phyloP scores from a whole-genome alignment of 1,140 invertebrate genomes.

The Anoplolepis gracilipes region DNA sequence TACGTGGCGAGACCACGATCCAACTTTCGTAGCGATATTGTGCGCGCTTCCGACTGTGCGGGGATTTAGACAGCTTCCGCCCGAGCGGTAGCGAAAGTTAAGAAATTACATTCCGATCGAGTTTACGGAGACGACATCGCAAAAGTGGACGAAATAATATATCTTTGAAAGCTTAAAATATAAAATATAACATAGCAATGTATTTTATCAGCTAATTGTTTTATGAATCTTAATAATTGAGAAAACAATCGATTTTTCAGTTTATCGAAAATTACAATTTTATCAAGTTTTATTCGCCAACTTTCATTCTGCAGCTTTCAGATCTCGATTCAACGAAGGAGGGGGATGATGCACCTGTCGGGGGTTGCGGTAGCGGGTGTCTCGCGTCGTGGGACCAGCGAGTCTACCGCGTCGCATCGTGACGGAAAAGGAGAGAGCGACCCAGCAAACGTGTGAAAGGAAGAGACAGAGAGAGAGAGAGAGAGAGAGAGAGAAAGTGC shows the following conservation, averaged over 20 bases:
- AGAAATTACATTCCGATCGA: slow-evolving; percentile 25
- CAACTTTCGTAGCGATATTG: slow-evolving; percentile 46
- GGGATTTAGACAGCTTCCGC: slow-evolving; percentile 37
- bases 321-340: not conserved
- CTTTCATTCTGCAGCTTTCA: not conserved
- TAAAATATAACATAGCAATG: not conserved
- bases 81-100: not conserved
- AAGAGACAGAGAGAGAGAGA: slow-evolving; percentile 33
- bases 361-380: slow-evolving; percentile 22
- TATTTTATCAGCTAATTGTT: not conserved
- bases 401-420: slow-evolving; percentile 17
- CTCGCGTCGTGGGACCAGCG: slow-evolving; percentile 11
- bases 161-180: not conserved
- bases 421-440: slow-evolving; percentile 27
- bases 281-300: not conserved
- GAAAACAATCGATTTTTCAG: not conserved
- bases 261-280: slow-evolving; percentile 14
- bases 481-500: slow-evolving; percentile 47
- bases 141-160: not conserved
- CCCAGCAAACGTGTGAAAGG: slow-evolving; percentile 14
- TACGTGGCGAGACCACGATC: slow-evolving; percentile 19
- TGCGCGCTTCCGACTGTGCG: slow-evolving; percentile 26
- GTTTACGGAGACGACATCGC: not conserved
- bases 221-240: not conserved
- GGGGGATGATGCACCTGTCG: slow-evolving; percentile 4